A percentile compares a stretch with the other conserved stretches of the same genome.
These are phyloP conservation scores for Pinna nobilis DNA, from an alignment of 1,140 invertebrate species.

Conservation along the genomic window DNA sequence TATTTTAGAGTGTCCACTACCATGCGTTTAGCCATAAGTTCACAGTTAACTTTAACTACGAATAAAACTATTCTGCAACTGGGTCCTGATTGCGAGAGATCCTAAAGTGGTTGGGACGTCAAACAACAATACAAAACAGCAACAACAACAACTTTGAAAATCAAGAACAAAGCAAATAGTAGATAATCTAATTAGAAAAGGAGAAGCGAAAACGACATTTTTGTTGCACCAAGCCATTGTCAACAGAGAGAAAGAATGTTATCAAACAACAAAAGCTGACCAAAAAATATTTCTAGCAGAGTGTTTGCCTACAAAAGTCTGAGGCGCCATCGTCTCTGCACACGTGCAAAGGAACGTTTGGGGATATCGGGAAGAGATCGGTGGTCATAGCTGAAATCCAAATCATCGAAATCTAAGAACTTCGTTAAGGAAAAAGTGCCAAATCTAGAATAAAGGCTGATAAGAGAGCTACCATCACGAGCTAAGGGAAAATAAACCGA, in stretches of 20 bases:
- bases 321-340: neutral
- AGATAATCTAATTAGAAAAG: neutral
- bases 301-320: neutral
- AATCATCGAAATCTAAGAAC: neutral
- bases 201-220: neutral
- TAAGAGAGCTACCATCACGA: conserved; percentile 29
- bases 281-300: neutral
- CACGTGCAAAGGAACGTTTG: neutral
- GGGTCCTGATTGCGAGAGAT: no score
- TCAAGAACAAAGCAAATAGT: neutral
- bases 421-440: conserved; percentile 12
- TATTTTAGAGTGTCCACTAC: no score
- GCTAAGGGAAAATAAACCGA: conserved; percentile 18
- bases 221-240: neutral
- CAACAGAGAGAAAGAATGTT: neutral
- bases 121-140: no score
- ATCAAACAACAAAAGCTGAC: neutral
- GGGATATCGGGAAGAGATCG: neutral
- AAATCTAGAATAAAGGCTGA: conserved; percentile 31
- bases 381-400: neutral
- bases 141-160: no score
- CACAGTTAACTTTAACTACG: no score
- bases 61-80: no score
- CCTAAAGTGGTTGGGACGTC: no score
- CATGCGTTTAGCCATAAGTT: no score